Evolutionary conservation across 2,797 vertebrate species (phyloP).

Genomic region (Eupleurogrammus muticus): DNA sequence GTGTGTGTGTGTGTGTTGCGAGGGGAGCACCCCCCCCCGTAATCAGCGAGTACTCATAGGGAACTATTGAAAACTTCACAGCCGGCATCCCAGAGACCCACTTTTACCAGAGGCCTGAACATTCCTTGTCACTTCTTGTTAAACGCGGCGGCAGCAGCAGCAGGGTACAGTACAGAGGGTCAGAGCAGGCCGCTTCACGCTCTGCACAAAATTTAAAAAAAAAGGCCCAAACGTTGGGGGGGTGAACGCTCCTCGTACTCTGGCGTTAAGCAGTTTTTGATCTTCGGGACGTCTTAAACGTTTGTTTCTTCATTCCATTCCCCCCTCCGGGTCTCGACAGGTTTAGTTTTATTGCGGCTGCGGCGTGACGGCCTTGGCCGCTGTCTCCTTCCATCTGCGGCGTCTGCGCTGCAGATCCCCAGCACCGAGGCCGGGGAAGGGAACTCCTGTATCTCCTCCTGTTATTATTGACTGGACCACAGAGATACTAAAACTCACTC

Average conservation of each 20-base stretch:
- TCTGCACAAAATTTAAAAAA: background rate
- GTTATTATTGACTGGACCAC: background rate
- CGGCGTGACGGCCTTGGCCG: constrained; percentile 5
- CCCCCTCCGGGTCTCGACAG: too few relatives aligned
- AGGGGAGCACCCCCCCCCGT: background rate
- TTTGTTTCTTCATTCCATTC: background rate
- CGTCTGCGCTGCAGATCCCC: constrained; percentile 6
- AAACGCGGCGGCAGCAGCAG: constrained; percentile 26
- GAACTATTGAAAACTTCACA: constrained; percentile 2
- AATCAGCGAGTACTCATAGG: background rate
- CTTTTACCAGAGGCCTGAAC: constrained; percentile 45
- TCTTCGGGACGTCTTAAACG: background rate
- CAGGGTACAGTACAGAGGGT: constrained; percentile 12
- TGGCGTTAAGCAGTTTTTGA: background rate
- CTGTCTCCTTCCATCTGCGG: background rate
- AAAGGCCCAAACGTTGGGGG: background rate
- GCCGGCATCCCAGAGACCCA: constrained; percentile 26
- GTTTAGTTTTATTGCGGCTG: background rate
- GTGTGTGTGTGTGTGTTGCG: background rate
- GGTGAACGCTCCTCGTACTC: background rate
- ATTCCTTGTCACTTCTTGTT: constrained; percentile 57
- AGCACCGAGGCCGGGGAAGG: background rate
- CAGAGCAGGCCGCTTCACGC: constrained; percentile 20
- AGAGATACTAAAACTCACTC: background rate
- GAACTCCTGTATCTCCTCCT: background rate